Evolutionary conservation across 2,113 vertebrate genomes (phyloP).

Genomic region (Istiophorus platypterus): DNA sequence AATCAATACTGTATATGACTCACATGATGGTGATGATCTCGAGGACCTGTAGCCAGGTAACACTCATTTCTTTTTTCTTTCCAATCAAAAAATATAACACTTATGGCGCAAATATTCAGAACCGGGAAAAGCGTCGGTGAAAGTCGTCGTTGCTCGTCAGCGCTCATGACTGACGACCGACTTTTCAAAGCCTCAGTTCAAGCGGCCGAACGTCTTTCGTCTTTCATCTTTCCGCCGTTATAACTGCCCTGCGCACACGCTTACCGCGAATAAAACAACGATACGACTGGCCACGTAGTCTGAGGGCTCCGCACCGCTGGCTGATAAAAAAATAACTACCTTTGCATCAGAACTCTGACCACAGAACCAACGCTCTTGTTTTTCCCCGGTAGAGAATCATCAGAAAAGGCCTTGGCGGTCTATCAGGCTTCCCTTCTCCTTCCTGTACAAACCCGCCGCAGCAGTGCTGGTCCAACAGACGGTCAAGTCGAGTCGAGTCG

Average conservation of each 20-base stretch:
- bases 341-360: slow-evolving; percentile 36
- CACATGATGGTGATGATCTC: background rate
- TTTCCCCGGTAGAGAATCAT: slow-evolving; percentile 27
- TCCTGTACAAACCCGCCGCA: slow-evolving; percentile 49
- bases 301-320: background rate
- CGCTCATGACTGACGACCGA: no score
- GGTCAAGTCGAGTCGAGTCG: background rate
- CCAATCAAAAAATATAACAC: background rate
- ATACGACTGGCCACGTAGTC: slow-evolving; percentile 12
- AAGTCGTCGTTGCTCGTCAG: no score
- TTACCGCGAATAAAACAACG: background rate
- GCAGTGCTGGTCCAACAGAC: slow-evolving; percentile 38
- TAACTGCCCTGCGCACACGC: background rate
- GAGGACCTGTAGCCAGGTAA: no score
- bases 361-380: slow-evolving; percentile 21
- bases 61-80: no score
- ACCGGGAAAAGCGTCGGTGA: no score
- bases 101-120: background rate
- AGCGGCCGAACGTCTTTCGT: no score
- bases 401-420: slow-evolving; percentile 7
- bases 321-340: slow-evolving; percentile 31
- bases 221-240: no score
- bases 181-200: no score
- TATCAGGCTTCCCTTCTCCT: slow-evolving; percentile 33
- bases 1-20: background rate